Conservation (phyloP, 53 echinoderm and acorn worm genomes). For the Apostichopus leukothele region DNA sequence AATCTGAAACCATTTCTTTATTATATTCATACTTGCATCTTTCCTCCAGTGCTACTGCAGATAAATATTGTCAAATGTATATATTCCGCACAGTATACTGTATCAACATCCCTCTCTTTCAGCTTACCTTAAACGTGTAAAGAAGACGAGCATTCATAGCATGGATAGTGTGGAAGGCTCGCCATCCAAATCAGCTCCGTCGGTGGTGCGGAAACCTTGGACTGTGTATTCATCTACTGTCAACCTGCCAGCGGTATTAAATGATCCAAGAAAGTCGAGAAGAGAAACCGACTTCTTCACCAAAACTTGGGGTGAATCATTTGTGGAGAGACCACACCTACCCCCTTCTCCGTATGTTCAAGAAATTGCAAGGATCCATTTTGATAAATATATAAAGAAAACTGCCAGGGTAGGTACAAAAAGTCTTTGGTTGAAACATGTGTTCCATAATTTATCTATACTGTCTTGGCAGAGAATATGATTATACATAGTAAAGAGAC, state of each 20-base stretch:
- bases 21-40: too few species aligned
- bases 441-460: too few species aligned
- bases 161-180: conserved; percentile 39
- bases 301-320: conserved; percentile 97
- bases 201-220: conserved; percentile 77
- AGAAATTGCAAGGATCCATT: conserved; percentile 83
- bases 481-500: too few species aligned
- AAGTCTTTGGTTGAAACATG: too few species aligned
- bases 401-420: conserved; percentile 70
- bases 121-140: conserved; percentile 27
- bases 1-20: too few species aligned
- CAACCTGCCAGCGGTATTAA: conserved; percentile 91
- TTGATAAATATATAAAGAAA: conserved; percentile 82
- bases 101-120: neutral
- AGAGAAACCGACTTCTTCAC: conserved; percentile 95
- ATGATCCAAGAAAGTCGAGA: conserved; percentile 87
- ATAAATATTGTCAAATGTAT: too few species aligned
- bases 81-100: neutral
- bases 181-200: conserved; percentile 50
- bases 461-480: too few species aligned
- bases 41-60: too few species aligned
- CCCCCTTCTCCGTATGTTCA: conserved; percentile 80
- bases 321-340: conserved; percentile 81
- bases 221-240: conserved; percentile 84
- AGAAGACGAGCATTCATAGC: conserved; percentile 16